Base-by-base conservation (phyloP, 2,113 vertebrate species). In the Muntiacus muntjak region DNA sequence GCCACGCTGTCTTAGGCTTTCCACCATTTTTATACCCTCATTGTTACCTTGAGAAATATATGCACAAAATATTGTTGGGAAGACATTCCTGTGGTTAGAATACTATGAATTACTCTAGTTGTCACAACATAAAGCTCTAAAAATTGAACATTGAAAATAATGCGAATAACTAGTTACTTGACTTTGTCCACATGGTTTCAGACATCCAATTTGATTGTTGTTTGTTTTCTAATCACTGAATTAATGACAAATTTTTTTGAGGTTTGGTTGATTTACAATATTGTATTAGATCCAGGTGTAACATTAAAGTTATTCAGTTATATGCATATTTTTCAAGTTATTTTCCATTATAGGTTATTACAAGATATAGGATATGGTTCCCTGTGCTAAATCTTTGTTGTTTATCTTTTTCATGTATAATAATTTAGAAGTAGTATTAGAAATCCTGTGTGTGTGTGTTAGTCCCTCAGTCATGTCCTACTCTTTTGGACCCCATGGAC, bases 1-100 rank as follows among this genome's bases (percentile, higher is more conserved):
- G 16, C 0, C 0, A 50, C 2, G 3, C 6, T 54, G 25, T 4
- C 3, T 3, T 47, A 64, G 15, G 19, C 14, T 19, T 36, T 17
- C 6, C 10, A 4, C 7, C 9, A 0, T 17, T 33, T 26, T 26
- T 7, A 11, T 74, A 12, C 52, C 21, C 78, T 30, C 21, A 15
- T 82, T 58, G 54, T 92, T 10, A n/a, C 11, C 57, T 87, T 74
- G 57, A 92, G 64, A 89, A 81, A 40, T 76, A 67, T 7, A 9
- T 13, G 6, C 40, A 40, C 14, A 45, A 10, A 19, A 26, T 3
- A 14, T 52, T 26, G 2, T 25, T 50, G 5, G 23, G 25, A 19
- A 62, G 17, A 57, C 57, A 33, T 25, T 58, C 9, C 5, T 47
- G 4, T 64, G 12, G 14, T 64, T 54, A 87, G 52, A 47, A 1